phyloP scores from a whole-genome alignment of 2,797 vertebrate species.

The Melopsittacus undulatus region DNA sequence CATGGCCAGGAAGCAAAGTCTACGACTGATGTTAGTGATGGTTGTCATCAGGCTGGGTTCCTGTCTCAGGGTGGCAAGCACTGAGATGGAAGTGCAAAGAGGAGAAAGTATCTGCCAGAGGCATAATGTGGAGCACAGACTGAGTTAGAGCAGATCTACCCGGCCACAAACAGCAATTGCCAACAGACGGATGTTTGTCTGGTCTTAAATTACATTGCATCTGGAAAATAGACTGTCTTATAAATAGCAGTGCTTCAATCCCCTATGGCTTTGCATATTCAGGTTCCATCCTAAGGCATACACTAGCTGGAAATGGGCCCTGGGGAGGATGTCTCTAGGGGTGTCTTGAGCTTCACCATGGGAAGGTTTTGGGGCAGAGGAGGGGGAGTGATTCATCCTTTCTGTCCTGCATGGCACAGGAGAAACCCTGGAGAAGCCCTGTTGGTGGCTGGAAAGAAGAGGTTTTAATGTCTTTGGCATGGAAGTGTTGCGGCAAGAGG shows the following conservation, averaged over 20 bases:
- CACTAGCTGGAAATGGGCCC: not conserved
- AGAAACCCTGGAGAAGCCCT: not conserved
- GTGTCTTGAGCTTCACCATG: not conserved
- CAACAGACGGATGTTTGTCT: constrained; percentile 6
- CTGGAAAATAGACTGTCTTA: not conserved
- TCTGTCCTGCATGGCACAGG: not conserved
- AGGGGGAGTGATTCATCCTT: not conserved
- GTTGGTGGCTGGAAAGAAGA: not conserved
- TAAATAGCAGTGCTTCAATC: not conserved
- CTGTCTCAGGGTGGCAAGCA: not conserved
- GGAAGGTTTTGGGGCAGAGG: not conserved
- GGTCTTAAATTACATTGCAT: constrained; percentile 12
- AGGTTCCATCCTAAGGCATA: not conserved
- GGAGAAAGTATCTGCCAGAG: not conserved
- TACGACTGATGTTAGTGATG: not conserved
- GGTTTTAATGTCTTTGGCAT: not conserved
- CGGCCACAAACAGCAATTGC: not conserved
- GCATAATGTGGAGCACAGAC: not conserved
- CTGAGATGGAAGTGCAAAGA: not conserved
- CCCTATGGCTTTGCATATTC: not conserved
- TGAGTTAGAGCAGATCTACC: not conserved
- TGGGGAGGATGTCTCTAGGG: not conserved
- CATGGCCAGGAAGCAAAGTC: not conserved
- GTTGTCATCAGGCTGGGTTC: not conserved
- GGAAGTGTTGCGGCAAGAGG: not conserved